Conservation (phyloP, 2,797 vertebrate genomes). For the Onychomys arenicola region DNA sequence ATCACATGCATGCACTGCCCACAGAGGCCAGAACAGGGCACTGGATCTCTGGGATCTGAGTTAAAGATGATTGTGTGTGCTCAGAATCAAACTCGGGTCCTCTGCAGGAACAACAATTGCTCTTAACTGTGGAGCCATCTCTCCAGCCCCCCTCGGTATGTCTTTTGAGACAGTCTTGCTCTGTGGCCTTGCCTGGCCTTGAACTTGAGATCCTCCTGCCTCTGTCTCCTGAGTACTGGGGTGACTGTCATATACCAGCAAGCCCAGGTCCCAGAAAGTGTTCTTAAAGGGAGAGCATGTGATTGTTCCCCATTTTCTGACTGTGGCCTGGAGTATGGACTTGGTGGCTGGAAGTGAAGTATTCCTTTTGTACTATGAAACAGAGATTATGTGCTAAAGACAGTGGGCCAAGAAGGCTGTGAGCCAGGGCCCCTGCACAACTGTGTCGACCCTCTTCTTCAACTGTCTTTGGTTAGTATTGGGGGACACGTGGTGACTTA, state of each 20-base stretch:
- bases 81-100: not conserved
- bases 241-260: not conserved
- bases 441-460: not conserved
- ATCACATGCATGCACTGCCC: not conserved
- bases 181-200: not conserved
- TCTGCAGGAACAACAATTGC: not conserved
- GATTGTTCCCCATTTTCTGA: not conserved
- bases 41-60: not conserved
- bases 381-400: not conserved
- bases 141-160: not conserved
- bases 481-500: not conserved
- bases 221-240: not conserved
- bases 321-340: not conserved
- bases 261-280: conserved; percentile 16
- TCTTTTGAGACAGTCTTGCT: not conserved
- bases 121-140: not conserved
- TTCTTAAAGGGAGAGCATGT: not conserved
- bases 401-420: not conserved
- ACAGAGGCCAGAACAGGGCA: not conserved
- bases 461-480: not conserved
- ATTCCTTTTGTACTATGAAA: not conserved
- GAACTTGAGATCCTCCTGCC: not conserved
- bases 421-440: not conserved
- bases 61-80: not conserved
- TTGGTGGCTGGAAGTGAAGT: not conserved